These are phyloP conservation scores for Alviniconcha marisindica DNA, from an alignment of 1,140 invertebrate genomes.

Conservation along the genomic window DNA sequence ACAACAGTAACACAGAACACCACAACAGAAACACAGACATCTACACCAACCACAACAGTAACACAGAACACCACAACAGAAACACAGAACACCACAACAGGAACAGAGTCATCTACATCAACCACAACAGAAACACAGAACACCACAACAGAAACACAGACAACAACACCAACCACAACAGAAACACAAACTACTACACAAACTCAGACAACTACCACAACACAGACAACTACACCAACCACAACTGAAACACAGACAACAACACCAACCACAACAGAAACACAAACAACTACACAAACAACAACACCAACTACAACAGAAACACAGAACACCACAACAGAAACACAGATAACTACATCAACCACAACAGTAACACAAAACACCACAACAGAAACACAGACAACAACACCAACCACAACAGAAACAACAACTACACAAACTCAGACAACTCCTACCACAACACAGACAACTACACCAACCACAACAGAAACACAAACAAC, in stretches of 20 bases:
- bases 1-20: no score
- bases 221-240: constrained; percentile 7
- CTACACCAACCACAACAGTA: no score
- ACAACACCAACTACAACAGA: constrained; percentile 3
- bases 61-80: background rate
- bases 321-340: constrained; percentile 4
- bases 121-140: background rate
- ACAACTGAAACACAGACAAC: constrained; percentile 31
- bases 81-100: background rate
- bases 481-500: constrained; percentile 32
- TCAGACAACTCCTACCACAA: constrained; percentile 1
- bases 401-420: constrained; percentile 24
- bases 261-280: constrained; percentile 19
- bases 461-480: constrained; percentile 7
- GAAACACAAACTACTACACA: constrained; percentile 2
- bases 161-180: background rate
- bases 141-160: background rate
- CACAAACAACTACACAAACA: constrained; percentile 23
- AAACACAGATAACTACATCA: background rate
- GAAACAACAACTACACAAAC: constrained; percentile 9
- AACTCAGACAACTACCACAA: constrained; percentile 17
- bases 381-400: constrained; percentile 29
- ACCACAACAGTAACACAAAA: no score
- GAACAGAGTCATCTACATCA: background rate
- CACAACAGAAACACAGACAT: no score